Base-by-base conservation (phyloP, 1,140 invertebrate species). In the Hylaeus anthracinus region DNA sequence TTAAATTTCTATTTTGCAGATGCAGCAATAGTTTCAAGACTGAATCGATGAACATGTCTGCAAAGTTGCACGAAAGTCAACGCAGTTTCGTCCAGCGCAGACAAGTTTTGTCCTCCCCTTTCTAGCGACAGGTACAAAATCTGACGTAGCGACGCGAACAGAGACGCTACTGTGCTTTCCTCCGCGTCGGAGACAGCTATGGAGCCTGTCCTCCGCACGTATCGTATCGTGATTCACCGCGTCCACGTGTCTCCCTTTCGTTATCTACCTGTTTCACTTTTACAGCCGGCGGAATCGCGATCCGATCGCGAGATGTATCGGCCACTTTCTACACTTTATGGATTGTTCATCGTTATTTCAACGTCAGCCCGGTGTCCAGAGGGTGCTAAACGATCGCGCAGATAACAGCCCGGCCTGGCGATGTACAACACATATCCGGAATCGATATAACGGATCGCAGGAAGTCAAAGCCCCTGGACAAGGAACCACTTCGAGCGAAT, bases 361-460 rank as follows among this genome's bases (percentile, higher is more conserved):
- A 48, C 9, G 64, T 41, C 53, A 43, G 45, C n/a, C 51, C 39
- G 1, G 53, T 14, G 3, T 51, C 56, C 15, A 51, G 55, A 61
- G 65, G 56, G 12, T 8, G 37, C 56, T 70, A 61, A 61, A 63
- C 51, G 70, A 71, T 78, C 26, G 6, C 12, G 15, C 43, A 6
- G 41, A 76, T n/a, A 2, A 9, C 14, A 14, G 3, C 1, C 15
- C 1, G 10, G 39, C 4, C 3, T 14, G 26, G 4, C 48, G 26
- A 72, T 43, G n/a, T 5, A 3, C 4, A 72, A 56, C 43, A 5
- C n/a, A 14, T 45, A 80, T 73, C 63, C 12, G 37, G 39, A 75
- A 80, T 75, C 79, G 72, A 80, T 75, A 80, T 15, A 61, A 58
- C 55, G 39, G 61, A 56, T 80, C 70, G 15, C 45, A 10, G 63